Base-by-base conservation (phyloP, 2,113 vertebrate species). In the Anhinga rufa region DNA sequence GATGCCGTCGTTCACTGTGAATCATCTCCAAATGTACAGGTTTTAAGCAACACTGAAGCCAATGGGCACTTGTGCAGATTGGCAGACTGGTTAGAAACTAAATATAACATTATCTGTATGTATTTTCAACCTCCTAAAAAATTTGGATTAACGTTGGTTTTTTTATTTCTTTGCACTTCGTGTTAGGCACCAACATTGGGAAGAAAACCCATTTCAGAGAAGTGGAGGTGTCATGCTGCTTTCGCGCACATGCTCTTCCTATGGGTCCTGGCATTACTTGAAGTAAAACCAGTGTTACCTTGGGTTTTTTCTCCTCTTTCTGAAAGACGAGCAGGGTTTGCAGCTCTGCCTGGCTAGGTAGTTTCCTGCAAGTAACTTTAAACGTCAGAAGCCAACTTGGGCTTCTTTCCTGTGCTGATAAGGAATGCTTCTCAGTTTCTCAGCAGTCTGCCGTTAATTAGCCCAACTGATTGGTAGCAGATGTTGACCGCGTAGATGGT, bases 401-500 rank as follows among this genome's bases (percentile, higher is more conserved):
- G 92, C 69, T 93, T 88, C 79, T 90, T 91, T 91, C 75, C 65
- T 85, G 7, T 57, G 62, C 70, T 76, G 88, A 93, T 93, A 81
- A 93, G 88, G 77, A 92, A 75, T 49, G n/a, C 62, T 42, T 66
- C 93, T 91, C 0, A 0, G 18, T n/a, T 87, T 80, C 96, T 75
- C 92, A 80, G 90, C 58, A 40, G 94, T 88, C 98, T 99, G 98
- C 95, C 95, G 66, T 98, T 98, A 97, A 98, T 99, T 98, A 98
- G 75, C 90, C 54, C 55, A 71, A 66, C 95, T 98, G 98, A 99
- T 98, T 98, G 98, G 97, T 97, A 98, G 97, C 98, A 98, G 95
- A 97, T 99, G 98, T 97, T 84, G 95, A 91, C 72, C 4, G 66
- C 97, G 92, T 86, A 92, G 86, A 95, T 88, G 88, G 88, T 97